Evolutionary conservation across 2,113 vertebrate species (phyloP).

Genomic region (Oceanites oceanicus): DNA sequence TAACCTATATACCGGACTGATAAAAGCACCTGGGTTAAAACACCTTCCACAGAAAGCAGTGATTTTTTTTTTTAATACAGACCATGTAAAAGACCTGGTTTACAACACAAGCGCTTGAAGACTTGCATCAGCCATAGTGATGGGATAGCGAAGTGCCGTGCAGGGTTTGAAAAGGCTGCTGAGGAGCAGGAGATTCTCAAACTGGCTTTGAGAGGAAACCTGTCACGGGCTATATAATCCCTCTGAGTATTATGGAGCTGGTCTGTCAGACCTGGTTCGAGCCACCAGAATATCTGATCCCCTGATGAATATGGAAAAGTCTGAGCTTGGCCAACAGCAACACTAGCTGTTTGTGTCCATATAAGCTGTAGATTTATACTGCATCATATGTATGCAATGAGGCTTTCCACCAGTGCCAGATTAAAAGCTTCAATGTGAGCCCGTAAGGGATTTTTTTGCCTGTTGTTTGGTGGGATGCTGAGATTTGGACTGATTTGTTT

Average conservation of each 20-base stretch:
- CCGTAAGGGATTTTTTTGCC: not conserved
- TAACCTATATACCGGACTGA: not conserved
- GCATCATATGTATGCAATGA: not conserved
- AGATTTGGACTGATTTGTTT: not conserved
- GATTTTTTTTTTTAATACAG: not conserved
- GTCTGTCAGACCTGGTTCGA: not conserved
- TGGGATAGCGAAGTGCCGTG: rapidly evolving
- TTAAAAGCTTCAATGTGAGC: not conserved
- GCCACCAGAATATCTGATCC: not conserved
- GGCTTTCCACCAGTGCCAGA: not conserved
- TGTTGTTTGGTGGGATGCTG: not conserved
- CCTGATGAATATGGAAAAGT: not conserved
- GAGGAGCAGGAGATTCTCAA: not conserved
- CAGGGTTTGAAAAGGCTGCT: not conserved
- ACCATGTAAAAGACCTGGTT: not conserved
- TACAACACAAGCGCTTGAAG: not conserved
- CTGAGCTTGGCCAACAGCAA: not conserved
- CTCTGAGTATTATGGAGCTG: not conserved
- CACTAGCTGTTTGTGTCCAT: not conserved
- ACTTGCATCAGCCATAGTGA: not conserved
- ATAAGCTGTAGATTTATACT: not conserved
- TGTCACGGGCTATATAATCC: not conserved
- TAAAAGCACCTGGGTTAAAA: not conserved
- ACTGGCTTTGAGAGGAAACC: not conserved
- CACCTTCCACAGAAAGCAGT: not conserved